Base-by-base conservation (phyloP, 2,113 vertebrate genomes). In the Delphinus delphis region DNA sequence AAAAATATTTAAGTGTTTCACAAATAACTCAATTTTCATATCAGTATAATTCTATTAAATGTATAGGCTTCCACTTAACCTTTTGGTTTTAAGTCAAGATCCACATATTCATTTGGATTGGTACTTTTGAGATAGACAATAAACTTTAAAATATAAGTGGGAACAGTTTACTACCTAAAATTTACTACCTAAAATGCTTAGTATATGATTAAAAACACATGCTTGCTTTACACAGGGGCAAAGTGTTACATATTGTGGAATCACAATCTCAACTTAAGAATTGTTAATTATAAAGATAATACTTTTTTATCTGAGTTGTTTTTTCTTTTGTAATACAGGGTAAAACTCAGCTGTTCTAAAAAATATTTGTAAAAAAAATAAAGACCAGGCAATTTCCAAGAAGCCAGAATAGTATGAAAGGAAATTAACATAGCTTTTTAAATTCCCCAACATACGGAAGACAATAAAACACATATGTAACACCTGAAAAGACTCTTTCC, bases 381-480 rank as follows among this genome's bases (percentile, higher is more conserved):
- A 90, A 94, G 15, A 82, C 2, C 36, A 85, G 68, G 20, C 7
- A 38, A 88, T 71, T 81, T 80, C 26, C 14, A 93, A 88, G 81
- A 65, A 96, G 41, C 36, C n/a, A 71, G 31, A 38, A 68, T 87
- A 95, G 53, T 80, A 88, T 60, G 28, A 90, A 94, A 84, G 26
- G 9, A 95, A 93, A 93, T 58, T 53, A 65, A 36, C n/a, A 95
- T 44, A 33, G 11, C 5, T 93, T 68, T 67, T 47, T 5, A 86
- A 63, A 71, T n/a, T 86, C 50, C 6, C 31, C 60, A 73, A 38
- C 38, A 71, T 33, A 47, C 8, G 65, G 38, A 85, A 82, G 20
- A n/a, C 38, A 77, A 38, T 70, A 84, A 94, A 94, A 92, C 28
- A 60, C 7, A 74, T 26, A 55, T 25, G 3, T 12, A 94, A 90